These are phyloP conservation scores for Oxyura jamaicensis DNA, from an alignment of 2,113 vertebrate species.

Conservation along the genomic window DNA sequence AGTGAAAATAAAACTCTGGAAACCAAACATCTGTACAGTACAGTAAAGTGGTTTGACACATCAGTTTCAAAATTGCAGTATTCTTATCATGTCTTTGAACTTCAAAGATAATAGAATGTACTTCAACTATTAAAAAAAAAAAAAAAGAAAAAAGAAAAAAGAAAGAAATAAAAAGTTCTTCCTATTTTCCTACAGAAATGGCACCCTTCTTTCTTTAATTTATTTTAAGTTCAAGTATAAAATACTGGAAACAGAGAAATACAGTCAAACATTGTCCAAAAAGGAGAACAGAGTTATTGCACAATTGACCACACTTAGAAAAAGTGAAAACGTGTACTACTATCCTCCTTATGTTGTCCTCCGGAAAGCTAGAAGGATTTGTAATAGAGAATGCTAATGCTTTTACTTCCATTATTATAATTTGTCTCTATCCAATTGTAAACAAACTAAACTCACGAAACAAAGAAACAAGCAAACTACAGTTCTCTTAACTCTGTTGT, in stretches of 20 bases:
- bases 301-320: background rate
- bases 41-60: background rate
- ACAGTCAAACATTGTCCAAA: rapidly evolving
- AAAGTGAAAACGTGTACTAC: background rate
- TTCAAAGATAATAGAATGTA: background rate
- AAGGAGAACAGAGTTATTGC: rapidly evolving
- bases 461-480: background rate
- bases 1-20: background rate
- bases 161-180: background rate
- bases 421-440: background rate
- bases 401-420: background rate
- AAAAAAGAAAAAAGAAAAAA: too few species aligned
- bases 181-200: background rate
- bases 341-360: background rate
- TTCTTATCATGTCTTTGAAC: background rate
- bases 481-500: background rate
- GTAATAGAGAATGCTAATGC: rapidly evolving
- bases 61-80: background rate
- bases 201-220: background rate
- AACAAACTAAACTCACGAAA: background rate
- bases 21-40: background rate
- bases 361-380: background rate
- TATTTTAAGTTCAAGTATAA: background rate
- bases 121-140: background rate
- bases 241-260: background rate